A percentile compares a stretch with the other conserved stretches of the same genome.
phyloP scores from a whole-genome alignment of 2,113 vertebrate genomes.

The Mionectes macconnelli region DNA sequence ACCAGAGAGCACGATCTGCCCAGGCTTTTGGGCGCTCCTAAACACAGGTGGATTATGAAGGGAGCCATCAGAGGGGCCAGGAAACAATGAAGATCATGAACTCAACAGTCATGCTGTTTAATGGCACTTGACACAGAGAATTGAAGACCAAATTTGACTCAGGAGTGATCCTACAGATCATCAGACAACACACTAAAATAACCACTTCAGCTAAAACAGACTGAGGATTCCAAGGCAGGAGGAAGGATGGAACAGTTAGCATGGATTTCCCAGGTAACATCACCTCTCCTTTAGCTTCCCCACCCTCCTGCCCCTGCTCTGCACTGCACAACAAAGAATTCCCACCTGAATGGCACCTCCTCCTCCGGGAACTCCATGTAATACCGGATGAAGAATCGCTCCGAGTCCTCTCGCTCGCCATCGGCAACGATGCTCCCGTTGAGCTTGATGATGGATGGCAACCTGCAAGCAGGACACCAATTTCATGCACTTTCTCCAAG shows the following conservation, averaged over 20 bases:
- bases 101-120: neutral
- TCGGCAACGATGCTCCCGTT: slow-evolving; percentile 88
- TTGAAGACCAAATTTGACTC: neutral
- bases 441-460: slow-evolving; percentile 86
- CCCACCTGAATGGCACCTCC: slow-evolving; percentile 87
- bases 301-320: neutral
- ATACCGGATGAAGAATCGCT: slow-evolving; percentile 94
- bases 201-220: neutral
- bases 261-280: neutral
- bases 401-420: slow-evolving; percentile 91
- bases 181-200: neutral
- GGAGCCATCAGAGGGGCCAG: neutral
- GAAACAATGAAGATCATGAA: neutral
- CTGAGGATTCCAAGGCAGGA: neutral
- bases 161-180: neutral
- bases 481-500: neutral
- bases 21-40: neutral
- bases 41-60: neutral
- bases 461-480: slow-evolving; percentile 64
- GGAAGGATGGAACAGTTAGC: neutral
- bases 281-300: neutral
- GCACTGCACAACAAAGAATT: neutral
- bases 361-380: slow-evolving; percentile 86
- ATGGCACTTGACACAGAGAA: neutral
- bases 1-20: neutral